phyloP scores from a whole-genome alignment of 1,140 invertebrate species.

The Solenopsis invicta region DNA sequence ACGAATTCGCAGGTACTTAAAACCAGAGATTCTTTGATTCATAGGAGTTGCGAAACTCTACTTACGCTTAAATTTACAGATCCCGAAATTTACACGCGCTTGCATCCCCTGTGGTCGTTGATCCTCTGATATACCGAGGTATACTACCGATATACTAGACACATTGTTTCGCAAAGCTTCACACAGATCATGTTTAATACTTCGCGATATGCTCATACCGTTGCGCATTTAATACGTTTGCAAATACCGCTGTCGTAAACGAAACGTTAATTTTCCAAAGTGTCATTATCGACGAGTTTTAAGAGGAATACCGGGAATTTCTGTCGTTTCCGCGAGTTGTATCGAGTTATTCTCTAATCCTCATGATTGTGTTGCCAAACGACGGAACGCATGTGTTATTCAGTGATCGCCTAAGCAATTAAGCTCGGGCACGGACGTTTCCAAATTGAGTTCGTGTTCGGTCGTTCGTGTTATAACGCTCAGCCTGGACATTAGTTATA shows the following conservation, averaged over 20 bases:
- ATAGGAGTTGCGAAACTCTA: conserved; percentile 45
- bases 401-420: conserved; percentile 74
- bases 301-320: conserved; percentile 42
- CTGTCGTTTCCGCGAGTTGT: conserved; percentile 31
- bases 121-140: conserved; percentile 49
- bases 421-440: conserved; percentile 63
- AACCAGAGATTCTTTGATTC: conserved; percentile 49
- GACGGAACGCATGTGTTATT: conserved; percentile 73
- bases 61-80: conserved; percentile 51
- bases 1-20: conserved; percentile 23
- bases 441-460: conserved; percentile 63
- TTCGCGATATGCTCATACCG: conserved; percentile 23
- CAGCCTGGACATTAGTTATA: conserved; percentile 62
- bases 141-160: conserved; percentile 5
- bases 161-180: conserved; percentile 42
- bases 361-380: conserved; percentile 60
- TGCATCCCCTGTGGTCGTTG: conserved; percentile 2
- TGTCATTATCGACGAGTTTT: conserved; percentile 52
- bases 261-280: conserved; percentile 40
- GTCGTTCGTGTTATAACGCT: conserved; percentile 63
- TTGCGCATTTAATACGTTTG: not conserved
- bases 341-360: conserved; percentile 51
- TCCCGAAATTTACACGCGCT: conserved; percentile 37
- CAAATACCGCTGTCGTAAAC: conserved; percentile 24
- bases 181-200: conserved; percentile 39